Percentiles rank a stretch among this genome's conserved stretches.
Evolutionary conservation across 1,140 invertebrate species (phyloP).

Genomic region (Paralvinella palmiformis): DNA sequence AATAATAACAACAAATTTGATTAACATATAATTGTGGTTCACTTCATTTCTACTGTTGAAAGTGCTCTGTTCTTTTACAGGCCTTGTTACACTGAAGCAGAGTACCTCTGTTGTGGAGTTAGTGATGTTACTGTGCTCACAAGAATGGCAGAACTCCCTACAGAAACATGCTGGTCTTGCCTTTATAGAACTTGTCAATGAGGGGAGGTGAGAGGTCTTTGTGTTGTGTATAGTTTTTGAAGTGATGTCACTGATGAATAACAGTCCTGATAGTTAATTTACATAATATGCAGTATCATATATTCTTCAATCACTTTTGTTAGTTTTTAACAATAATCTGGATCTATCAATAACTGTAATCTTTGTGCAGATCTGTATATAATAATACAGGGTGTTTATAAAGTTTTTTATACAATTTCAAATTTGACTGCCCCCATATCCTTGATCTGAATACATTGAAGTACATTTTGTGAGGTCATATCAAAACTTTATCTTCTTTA

Average conservation of each 20-base stretch:
- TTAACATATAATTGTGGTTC: too few species aligned
- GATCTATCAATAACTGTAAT: not conserved
- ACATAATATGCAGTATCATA: not conserved
- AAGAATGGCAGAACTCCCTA: conserved; percentile 99
- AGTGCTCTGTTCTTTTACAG: conserved; percentile 51
- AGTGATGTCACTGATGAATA: too few species aligned
- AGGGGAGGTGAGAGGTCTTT: conserved; percentile 69
- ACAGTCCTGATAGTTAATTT: too few species aligned
- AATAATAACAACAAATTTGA: too few species aligned
- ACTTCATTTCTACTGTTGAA: not conserved
- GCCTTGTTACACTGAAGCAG: conserved; percentile 92
- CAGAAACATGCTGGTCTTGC: conserved; percentile 98
- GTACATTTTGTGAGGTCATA: too few species aligned
- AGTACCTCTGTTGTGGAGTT: conserved; percentile 95
- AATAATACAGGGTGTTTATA: not conserved
- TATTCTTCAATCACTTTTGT: not conserved
- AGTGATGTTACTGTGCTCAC: conserved; percentile 97
- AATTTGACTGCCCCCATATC: too few species aligned
- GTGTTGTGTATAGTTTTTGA: too few species aligned
- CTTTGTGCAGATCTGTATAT: not conserved
- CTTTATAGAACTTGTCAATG: conserved; percentile 99
- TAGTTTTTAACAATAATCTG: not conserved
- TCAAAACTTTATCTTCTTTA: too few species aligned
- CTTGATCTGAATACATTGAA: too few species aligned
- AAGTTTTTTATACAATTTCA: too few species aligned